Base-by-base conservation (phyloP, 2,797 vertebrate genomes). In the Anisognathus igniventris region DNA sequence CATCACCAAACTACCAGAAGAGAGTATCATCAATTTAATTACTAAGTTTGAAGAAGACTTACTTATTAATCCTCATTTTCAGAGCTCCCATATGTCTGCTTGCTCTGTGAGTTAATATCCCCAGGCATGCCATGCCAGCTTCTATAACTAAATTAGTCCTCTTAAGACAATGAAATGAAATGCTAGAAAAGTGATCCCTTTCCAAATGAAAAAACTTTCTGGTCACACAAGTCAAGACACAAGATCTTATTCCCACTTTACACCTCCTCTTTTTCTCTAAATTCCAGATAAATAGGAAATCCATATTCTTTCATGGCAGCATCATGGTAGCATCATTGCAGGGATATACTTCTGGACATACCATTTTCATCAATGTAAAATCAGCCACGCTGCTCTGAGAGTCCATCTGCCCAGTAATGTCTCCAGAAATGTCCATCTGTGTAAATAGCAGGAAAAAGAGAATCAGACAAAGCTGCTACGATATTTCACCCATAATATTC, bases 21-120 rank as follows among this genome's bases (percentile, higher is more conserved):
- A 81, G 10, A 83, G 53, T 61, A 86, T 78, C 47, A 92, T 91
- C 78, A 91, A 91, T 91, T 91, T 95, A 92, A 94, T 96, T 92
- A 61, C 54, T 51, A 91, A 91, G 58, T 75, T 56, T 91, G 75
- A 77, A 83, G 50, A 72, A 65, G 50, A 61, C 48, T 71, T 75
- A 67, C 70, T 93, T 91, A 88, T 83, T 95, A 92, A 77, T 88
- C n/a, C 51, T 87, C 47, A 66, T 85, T 90, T 95, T 91, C 82
- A 66, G 68, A 92, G 54, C 61, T 94, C 45, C 42, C 81, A 30
- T 74, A 42, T 54, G 82, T 72, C 77, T 93, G 58, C 12, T 48
- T 91, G 50, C 30, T 83, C 17, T n/a, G 50, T 83, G 87, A 95
- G 65, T 94, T 91, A 92, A 48, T 62, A 60, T 35, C 75, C 50